Evolutionary conservation across 2,113 vertebrate species (phyloP), one percentile per base, ranked within the genome.

Genomic region (Dromaius novaehollandiae): DNA sequence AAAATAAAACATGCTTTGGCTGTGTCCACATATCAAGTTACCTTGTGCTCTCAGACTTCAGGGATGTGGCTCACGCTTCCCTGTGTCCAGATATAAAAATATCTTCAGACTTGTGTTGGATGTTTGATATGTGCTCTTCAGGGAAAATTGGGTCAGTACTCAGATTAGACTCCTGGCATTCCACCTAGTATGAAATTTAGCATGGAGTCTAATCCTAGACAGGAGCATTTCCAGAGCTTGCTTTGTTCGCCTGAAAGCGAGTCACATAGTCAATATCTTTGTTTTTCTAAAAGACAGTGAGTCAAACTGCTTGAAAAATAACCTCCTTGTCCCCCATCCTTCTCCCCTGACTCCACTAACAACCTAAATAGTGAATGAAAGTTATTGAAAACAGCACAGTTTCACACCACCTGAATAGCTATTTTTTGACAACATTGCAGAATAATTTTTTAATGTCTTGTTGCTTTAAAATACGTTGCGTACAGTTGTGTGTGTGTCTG

Each of bases 391-490:
- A 24, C 34, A 76, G 19, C 10, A 18, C 38, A 38, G 61, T 82
- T 89, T 93, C 63, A 79, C 38, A 61, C 32, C n/a, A 66, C 22
- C 16, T n/a, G 28, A 69, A 80, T 53, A 15, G 17, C 14, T 70
- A 1, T 77, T 80, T 91, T 88, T 50, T 82, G 44, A 74, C 46
- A 77, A 42, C 18, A 8, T 40, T 10, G 0, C 21, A 81, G 55
- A 44, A 30, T 48, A 44, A 64, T 69, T 88, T 93, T 55, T 88
- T 0, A 90, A 63, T 70, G 42, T 14, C 13, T 83, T 74, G 6
- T 74, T 91, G 50, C 36, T 96, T 86, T 80, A 60, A 93, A 94
- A 83, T 77, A 74, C 24, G 88, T 88, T 48, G 44, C 63, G 74
- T 58, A 66, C 11, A 17, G 38, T 85, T 81, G 34, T 32, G 7